These are phyloP conservation scores for Cephalopachus bancanus DNA, from an alignment of 2,797 vertebrate genomes.

Conservation along the genomic window DNA sequence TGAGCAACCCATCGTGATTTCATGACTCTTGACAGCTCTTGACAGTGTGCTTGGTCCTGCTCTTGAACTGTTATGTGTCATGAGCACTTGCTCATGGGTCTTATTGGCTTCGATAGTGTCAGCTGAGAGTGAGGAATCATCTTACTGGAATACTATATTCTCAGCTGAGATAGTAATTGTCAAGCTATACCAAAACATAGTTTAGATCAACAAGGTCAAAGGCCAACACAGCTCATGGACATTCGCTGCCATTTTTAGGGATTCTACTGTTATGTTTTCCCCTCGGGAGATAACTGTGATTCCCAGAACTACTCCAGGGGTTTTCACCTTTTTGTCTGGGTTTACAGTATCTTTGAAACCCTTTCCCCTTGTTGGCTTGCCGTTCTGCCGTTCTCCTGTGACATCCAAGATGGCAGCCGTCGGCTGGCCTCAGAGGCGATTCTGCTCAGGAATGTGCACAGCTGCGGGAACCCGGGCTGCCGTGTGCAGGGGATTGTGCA, in stretches of 20 bases:
- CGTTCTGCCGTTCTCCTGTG: background rate
- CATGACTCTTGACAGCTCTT: background rate
- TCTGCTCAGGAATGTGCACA: background rate
- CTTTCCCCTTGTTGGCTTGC: background rate
- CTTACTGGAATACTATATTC: background rate
- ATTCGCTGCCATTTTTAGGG: background rate
- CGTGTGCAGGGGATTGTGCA: background rate
- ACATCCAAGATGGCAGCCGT: background rate
- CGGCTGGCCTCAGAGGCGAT: rapidly evolving
- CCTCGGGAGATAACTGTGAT: background rate
- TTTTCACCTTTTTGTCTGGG: background rate
- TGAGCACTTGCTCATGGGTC: background rate
- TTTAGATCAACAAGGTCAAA: background rate
- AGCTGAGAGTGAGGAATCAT: background rate
- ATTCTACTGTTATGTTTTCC: background rate
- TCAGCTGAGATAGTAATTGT: background rate
- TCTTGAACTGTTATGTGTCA: background rate
- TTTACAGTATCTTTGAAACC: background rate
- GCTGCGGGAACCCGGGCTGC: background rate
- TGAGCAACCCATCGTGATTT: background rate
- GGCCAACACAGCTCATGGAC: too few relatives aligned
- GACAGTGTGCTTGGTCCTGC: background rate
- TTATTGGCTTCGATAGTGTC: conserved; percentile 40
- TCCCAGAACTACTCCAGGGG: background rate
- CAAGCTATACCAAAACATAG: background rate